Evolutionary conservation across 2,888 invertebrate genomes (phyloP), one percentile per base, ranked within the genome.

Genomic region (Synanthedon vespiformis): DNA sequence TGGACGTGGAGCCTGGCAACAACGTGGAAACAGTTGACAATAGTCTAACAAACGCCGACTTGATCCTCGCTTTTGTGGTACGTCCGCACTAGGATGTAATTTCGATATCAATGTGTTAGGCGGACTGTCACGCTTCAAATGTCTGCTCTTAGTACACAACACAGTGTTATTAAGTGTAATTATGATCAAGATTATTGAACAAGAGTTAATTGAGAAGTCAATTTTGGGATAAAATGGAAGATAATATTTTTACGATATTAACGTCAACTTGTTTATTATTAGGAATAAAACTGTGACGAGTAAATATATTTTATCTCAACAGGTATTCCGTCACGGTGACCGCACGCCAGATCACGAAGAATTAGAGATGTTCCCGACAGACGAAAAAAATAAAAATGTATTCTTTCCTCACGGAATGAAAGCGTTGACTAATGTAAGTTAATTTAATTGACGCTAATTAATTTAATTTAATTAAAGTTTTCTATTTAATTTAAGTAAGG

Each of bases 281-380:
- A 34, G 3, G 34, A 34, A 10, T 34, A 34, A 34, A 34, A 34
- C 1, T 34, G n/a, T n/a, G 27, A 34, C 34, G 34, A 34, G 10
- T 34, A 10, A 34, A 34, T 22, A 34, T 34, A 34, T 34, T 34
- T 34, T 13, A n/a, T 44, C 44, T 44, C 44, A n/a, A 44, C 48
- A 92, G 91, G 67, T 93, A 41, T 92, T 90, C 69, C 88, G 93
- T 49, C 93, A 93, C 67, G 93, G 93, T 2, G 93, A 93, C 65
- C 82, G 93, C 54, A 90, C 92, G 16, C 92, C 93, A 0, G 90
- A 90, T 54, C 60, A 77, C n/a, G 88, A 80, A 56, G 86, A 86
- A 53, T 57, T 85, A 51, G 80, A 77, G 8, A 72, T 88, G 50
- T 92, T 88, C 65, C 89, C 91, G 1, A 82, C 88, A 0, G 79